Conservation (phyloP, 2,113 vertebrate species). For the Corydoras sp. region DNA sequence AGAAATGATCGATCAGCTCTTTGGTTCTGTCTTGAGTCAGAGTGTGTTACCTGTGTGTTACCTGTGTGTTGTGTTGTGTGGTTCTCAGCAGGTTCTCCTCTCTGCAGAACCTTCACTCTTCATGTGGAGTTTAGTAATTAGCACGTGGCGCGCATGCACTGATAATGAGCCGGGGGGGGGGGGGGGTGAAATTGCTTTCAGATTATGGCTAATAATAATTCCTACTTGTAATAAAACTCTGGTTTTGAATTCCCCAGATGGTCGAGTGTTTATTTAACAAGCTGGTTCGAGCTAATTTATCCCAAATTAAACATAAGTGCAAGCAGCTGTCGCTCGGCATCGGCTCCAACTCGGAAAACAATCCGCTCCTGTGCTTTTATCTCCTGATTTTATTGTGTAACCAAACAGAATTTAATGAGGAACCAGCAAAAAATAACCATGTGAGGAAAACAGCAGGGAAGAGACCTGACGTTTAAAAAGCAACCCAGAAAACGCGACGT, state of each 20-base stretch:
- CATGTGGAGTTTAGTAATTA: constrained; percentile 73
- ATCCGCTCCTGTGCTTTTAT: constrained; percentile 61
- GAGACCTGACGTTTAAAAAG: background rate
- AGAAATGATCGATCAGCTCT: too few species aligned
- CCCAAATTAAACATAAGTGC: constrained; percentile 72
- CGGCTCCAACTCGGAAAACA: constrained; percentile 64
- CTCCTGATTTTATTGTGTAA: constrained; percentile 59
- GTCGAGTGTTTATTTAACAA: constrained; percentile 67
- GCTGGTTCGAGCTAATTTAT: constrained; percentile 68
- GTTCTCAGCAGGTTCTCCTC: background rate
- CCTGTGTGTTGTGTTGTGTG: background rate
- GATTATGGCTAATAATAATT: constrained; percentile 71
- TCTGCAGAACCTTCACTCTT: constrained; percentile 70
- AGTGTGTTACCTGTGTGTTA: background rate
- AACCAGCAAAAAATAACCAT: background rate
- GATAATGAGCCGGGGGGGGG: constrained; percentile 58
- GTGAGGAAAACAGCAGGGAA: background rate
- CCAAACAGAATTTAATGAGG: constrained; percentile 28
- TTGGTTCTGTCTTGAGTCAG: too few species aligned
- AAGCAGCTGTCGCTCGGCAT: constrained; percentile 63
- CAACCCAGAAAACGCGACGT: background rate
- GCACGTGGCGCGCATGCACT: constrained; percentile 71
- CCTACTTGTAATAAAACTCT: constrained; percentile 60
- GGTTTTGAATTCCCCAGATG: constrained; percentile 35
- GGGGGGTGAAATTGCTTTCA: constrained; percentile 66